Evolutionary conservation across 2,797 vertebrate species (phyloP).

Genomic region (Sebastes trivittatus): DNA sequence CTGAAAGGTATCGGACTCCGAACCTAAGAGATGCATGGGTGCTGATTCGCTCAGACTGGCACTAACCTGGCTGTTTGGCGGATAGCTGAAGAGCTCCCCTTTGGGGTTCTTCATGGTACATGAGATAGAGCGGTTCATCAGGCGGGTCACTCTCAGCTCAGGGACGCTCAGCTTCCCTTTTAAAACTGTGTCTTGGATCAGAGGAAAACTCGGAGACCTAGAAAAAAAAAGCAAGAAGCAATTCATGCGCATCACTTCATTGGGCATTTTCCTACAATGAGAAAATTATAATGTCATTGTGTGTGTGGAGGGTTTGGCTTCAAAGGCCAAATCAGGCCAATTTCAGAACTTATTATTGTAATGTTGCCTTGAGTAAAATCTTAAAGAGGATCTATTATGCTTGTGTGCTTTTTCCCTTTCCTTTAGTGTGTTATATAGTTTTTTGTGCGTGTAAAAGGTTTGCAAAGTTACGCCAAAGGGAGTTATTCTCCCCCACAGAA

Average conservation of each 20-base stretch:
- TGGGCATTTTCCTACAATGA: not conserved
- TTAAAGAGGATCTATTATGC: not conserved
- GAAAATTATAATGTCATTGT: not conserved
- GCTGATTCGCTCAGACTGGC: not conserved
- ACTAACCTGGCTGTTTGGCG: constrained; percentile 93
- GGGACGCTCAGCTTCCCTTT: constrained; percentile 95
- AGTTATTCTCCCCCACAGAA: too few relatives aligned
- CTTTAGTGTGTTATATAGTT: too few relatives aligned
- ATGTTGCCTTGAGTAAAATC: not conserved
- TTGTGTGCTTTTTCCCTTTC: too few relatives aligned
- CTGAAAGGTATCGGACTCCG: not conserved
- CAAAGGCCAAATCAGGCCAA: not conserved
- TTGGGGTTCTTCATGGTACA: constrained; percentile 98
- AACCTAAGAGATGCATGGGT: not conserved
- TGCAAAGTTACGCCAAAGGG: too few relatives aligned
- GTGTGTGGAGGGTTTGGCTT: not conserved
- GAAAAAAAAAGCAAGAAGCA: constrained; percentile 28
- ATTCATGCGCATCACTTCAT: not conserved
- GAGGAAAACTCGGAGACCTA: constrained; percentile 96
- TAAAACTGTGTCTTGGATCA: constrained; percentile 95
- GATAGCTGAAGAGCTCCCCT: constrained; percentile 93
- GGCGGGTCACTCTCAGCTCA: constrained; percentile 92
- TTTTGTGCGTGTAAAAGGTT: too few relatives aligned
- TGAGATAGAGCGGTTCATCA: constrained; percentile 97
- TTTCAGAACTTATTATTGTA: not conserved